Conservation (phyloP, 2,797 vertebrate genomes). For the Xerus rutilus region DNA sequence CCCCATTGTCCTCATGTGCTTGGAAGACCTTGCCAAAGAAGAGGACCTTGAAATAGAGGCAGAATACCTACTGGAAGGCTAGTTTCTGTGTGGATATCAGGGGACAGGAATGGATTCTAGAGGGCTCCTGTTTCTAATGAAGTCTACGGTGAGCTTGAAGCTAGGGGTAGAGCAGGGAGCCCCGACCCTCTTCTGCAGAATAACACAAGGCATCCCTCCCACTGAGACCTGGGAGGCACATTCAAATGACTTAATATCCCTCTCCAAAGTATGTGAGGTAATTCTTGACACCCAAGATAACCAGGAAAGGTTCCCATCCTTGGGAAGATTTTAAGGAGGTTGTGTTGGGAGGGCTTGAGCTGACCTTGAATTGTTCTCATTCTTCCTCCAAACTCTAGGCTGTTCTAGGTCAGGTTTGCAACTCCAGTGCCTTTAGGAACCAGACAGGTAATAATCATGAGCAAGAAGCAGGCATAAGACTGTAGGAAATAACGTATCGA, state of each 20-base stretch:
- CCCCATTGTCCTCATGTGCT: neutral
- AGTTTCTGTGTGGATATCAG: neutral
- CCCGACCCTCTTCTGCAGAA: neutral
- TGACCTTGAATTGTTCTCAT: neutral
- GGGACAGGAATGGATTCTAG: neutral
- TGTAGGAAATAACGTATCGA: neutral
- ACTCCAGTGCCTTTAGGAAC: neutral
- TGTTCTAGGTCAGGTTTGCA: neutral
- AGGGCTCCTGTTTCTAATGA: neutral
- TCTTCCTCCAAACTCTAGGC: neutral
- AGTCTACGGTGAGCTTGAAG: neutral
- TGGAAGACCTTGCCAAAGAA: slow-evolving; percentile 20
- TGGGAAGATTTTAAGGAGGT: neutral
- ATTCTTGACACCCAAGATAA: neutral
- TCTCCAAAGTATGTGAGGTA: neutral
- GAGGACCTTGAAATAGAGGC: slow-evolving; percentile 50
- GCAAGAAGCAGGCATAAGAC: neutral
- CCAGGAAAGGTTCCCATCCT: neutral
- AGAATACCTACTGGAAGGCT: neutral
- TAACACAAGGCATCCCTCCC: neutral
- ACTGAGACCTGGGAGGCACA: neutral
- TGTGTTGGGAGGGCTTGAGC: neutral
- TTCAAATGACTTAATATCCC: neutral
- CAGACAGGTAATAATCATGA: neutral
- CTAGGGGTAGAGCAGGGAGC: neutral